Base-by-base conservation (phyloP, 2,888 invertebrate species). In the Julus scandinavius region DNA sequence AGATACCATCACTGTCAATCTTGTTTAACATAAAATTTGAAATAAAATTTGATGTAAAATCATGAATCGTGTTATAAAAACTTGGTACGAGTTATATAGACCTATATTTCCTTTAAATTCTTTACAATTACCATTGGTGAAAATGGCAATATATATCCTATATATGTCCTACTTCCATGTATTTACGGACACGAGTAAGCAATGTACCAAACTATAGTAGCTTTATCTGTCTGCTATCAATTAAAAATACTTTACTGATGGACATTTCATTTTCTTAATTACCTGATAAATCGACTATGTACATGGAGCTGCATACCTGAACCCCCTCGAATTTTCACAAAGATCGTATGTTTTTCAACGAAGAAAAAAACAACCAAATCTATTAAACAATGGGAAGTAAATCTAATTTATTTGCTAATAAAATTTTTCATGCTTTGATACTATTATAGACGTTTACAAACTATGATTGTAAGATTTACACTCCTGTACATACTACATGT, bases 321-420 rank as follows among this genome's bases (percentile, higher is more conserved):
- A n/a, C n/a, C 63, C 11, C 63, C 63, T 63, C 63, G 63, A 15
- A 63, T 63, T 63, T 63, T 63, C n/a, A n/a, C n/a, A 63, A 63
- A 63, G 63, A 63, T 17, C n/a, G 6, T 5, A 63, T 17, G n/a
- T n/a, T 63, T 63, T 63, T 4, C 17, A n/a, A 54, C 17, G n/a
- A 17, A n/a, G 63, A 63, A 63, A 63, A 63, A 63, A 63, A 50
- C 13, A 29, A 11, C 54, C 54, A 17, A 63, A 17, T n/a, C 63
- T 63, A n/a, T 63, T 72, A 29, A 72, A 72, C 29, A 72, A 29
- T 72, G 29, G 29, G 29, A 20, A 29, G 72, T 72, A 72, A 72
- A 29, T 72, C 20, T 72, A 72, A 72, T 72, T 72, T 72, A 72
- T 72, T 72, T 72, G 29, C 72, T 72, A 72, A 72, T 63, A 63